Evolutionary conservation across 2,113 vertebrate genomes (phyloP), one percentile per base, ranked within the genome.

Genomic region (Hemibagrus wyckioides): DNA sequence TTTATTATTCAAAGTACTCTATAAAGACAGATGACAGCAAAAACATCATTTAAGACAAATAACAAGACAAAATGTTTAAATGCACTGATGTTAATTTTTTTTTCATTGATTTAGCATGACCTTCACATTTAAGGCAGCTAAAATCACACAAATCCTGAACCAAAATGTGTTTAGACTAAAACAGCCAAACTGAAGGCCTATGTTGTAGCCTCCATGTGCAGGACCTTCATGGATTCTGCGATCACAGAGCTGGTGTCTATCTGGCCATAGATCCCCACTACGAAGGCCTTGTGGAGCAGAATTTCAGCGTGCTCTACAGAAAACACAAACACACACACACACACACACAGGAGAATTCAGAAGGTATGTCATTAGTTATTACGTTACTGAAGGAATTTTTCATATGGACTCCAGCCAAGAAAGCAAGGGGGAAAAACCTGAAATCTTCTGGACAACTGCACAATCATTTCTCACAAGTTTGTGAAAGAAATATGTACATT

Each of bases 261-360:
- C 92, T 99, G 98, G 84, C 97, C 96, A 0, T 99, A 99, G 95
- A 99, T 97, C 2, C 98, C 98, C 83, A 99, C 98, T 83, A 99
- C 93, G 93, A 99, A 99, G 0, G 98, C 98, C 30, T 98, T 97
- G 93, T 99, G 97, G 82, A 99, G 94, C 86, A 99, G 82, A 86
- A 97, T 96, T 0, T 97, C 96, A 0, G 98, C 98, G 0, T 99
- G 98, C 84, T 99, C 98, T 99, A 94, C 1, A 79, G 89, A 84
- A 82, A 87, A 89, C 79, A 82, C 86, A 89, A 19, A 8, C 80
- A 61, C 75, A 80, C 56, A 14, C 14, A 4, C 19, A 0, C 54
- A 2, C 5, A 50, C 33, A 23, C 5, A 41, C 36, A 41, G 8
- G 2, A 54, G 0, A 33, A 54, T 10, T 54, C n/a, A n/a, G 28